Percentiles rank a stretch among this genome's conserved stretches.
These are phyloP conservation scores for Lipophrys pholis DNA, from an alignment of 2,113 vertebrate species.

Conservation along the genomic window DNA sequence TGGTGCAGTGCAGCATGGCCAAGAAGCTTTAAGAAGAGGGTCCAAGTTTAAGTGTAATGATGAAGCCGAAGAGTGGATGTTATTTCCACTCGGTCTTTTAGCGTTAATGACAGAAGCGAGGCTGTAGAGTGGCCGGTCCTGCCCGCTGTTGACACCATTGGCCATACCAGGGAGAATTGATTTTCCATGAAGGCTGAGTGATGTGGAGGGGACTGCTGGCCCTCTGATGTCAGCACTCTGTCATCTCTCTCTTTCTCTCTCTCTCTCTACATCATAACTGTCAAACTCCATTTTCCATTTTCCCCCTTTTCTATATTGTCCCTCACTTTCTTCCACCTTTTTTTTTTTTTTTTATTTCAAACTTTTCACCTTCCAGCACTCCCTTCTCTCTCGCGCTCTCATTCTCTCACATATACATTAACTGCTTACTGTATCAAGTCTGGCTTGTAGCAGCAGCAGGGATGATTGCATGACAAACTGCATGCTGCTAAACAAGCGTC, in stretches of 20 bases:
- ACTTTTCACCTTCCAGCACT: slow-evolving; percentile 16
- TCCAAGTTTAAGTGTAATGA: slow-evolving; percentile 25
- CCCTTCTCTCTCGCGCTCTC: neutral
- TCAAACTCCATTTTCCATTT: slow-evolving; percentile 13
- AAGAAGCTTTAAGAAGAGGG: slow-evolving; percentile 5
- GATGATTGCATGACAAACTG: slow-evolving; percentile 25
- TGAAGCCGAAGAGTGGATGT: slow-evolving; percentile 28
- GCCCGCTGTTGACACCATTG: slow-evolving; percentile 57
- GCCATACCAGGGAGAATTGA: slow-evolving; percentile 61
- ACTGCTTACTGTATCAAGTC: neutral
- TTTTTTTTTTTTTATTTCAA: slow-evolving; percentile 1
- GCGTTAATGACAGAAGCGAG: slow-evolving; percentile 44
- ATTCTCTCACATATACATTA: neutral
- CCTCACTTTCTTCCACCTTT: neutral
- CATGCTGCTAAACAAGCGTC: slow-evolving; percentile 19
- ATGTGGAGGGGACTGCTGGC: slow-evolving; percentile 61
- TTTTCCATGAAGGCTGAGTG: slow-evolving; percentile 71
- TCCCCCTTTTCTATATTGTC: neutral
- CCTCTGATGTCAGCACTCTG: slow-evolving; percentile 74
- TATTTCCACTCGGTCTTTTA: slow-evolving; percentile 44
- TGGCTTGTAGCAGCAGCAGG: slow-evolving; percentile 3
- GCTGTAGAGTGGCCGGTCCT: slow-evolving; percentile 46
- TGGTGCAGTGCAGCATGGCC: too few species aligned
- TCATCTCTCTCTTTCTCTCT: slow-evolving; percentile 55
- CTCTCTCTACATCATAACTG: slow-evolving; percentile 16